A percentile compares a stretch with the other conserved stretches of the same genome.
Conservation (phyloP, 2,113 vertebrate genomes). For the Cryptotis parvus region DNA sequence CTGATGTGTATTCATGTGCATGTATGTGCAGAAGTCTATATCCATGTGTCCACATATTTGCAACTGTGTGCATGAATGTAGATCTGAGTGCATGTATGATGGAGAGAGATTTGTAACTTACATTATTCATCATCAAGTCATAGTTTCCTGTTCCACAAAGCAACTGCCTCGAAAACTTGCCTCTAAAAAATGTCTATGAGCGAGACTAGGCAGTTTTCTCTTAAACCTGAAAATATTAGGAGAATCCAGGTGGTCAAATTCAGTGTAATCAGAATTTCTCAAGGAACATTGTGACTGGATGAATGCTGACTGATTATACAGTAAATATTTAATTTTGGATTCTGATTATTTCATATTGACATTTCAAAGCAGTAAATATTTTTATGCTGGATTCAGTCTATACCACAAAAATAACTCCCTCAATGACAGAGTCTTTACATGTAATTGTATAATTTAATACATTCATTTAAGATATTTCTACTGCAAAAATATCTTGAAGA, state of each 20-base stretch:
- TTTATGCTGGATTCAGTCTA: conserved; percentile 79
- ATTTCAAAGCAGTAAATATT: conserved; percentile 80
- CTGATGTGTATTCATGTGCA: not conserved
- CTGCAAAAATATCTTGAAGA: conserved; percentile 59
- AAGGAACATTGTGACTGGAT: conserved; percentile 41
- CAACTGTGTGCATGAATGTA: no score
- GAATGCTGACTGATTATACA: conserved; percentile 81
- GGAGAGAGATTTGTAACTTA: not conserved
- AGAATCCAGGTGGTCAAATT: conserved; percentile 78
- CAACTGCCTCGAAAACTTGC: conserved; percentile 22
- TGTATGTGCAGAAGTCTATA: no score
- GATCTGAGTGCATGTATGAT: not conserved
- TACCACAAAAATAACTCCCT: conserved; percentile 70
- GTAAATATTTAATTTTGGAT: conserved; percentile 82
- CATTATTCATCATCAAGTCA: not conserved
- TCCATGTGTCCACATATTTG: no score
- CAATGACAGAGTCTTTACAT: conserved; percentile 68
- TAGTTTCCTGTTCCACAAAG: not conserved
- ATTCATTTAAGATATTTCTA: conserved; percentile 73
- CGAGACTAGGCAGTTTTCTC: conserved; percentile 8
- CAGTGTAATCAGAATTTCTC: conserved; percentile 79
- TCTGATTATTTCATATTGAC: conserved; percentile 79
- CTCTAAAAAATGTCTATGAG: conserved; percentile 48
- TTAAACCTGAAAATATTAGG: conserved; percentile 66
- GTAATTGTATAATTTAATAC: conserved; percentile 80